phyloP scores from a whole-genome alignment of 2,113 vertebrate species.

The Sorex araneus region DNA sequence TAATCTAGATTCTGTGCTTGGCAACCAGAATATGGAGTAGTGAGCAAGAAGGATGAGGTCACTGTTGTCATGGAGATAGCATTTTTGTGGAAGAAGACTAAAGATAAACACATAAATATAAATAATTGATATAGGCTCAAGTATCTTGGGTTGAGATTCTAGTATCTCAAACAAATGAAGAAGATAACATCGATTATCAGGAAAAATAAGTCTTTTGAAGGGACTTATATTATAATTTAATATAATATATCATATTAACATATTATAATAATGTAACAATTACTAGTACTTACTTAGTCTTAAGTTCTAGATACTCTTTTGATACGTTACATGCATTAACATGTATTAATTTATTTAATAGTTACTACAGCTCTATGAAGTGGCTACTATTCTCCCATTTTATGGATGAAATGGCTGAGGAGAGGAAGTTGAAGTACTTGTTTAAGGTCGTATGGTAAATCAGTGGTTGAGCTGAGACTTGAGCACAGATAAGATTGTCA shows the following conservation, averaged over 20 bases:
- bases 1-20: not conserved
- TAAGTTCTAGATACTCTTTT: not conserved
- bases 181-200: conserved; percentile 50
- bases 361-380: not conserved
- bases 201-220: not conserved
- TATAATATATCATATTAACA: too few relatives aligned
- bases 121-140: conserved; percentile 58
- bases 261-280: conserved; percentile 17
- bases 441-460: not conserved
- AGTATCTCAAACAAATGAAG: not conserved
- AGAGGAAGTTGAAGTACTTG: not conserved
- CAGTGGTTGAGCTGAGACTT: not conserved
- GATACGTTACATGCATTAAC: conserved; percentile 23
- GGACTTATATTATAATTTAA: not conserved
- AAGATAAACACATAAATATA: conserved; percentile 58
- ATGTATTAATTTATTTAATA: not conserved
- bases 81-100: conserved; percentile 62
- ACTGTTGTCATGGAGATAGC: conserved; percentile 60
- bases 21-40: not conserved
- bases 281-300: not conserved
- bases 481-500: not conserved
- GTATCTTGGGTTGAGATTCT: conserved; percentile 4
- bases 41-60: conserved; percentile 31
- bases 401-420: not conserved
- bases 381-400: conserved; percentile 17